Evolutionary conservation across 2,888 invertebrate genomes (phyloP), one percentile per base, ranked within the genome.

Genomic region (Neoaliturus tenellus): DNA sequence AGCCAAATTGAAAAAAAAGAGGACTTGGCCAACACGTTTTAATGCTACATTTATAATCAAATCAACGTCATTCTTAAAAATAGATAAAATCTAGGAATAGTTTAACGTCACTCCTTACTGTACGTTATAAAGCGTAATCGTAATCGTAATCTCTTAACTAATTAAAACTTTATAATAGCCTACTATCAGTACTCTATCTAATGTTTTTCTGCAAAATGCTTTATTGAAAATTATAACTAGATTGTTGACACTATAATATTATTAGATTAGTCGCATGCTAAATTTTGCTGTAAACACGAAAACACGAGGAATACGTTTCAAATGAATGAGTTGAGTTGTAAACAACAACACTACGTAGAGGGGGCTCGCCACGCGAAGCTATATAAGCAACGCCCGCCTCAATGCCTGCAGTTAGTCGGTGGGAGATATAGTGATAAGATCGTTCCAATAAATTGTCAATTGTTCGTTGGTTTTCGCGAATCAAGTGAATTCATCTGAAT

Each of bases 331-430:
- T 25, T 55, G 5, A 23, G 20, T 55, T 23, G 62, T 62, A 62
- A 62, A 62, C 62, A 62, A 62, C 62, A 62, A 62, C 62, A 62
- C 28, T 25, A 62, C 62, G 62, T 14, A 62, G 62, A 17, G 62
- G 62, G 28, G 62, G 28, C 62, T 62, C 62, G 62, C 31, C 62
- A 14, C 14, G 28, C 31, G 62, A 62, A 31, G 31, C 31, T 62
- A 62, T 62, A 62, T 14, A 62, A 62, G 62, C 62, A 14, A 28
- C 62, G 62, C 12, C 14, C 28, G 14, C 62, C 10, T 28, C 31
- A 10, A n/a, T 1, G 0, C 25, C 5, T 17, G 14, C 62, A 62
- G 62, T 62, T 62, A 62, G 62, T 62, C 17, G 62, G 62, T 28
- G 62, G 62, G 20, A 31, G 62, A 62, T 8, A 3, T 17, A 48